Evolutionary conservation across 2,113 vertebrate genomes (phyloP).

Genomic region (Ancistrus triradiatus): DNA sequence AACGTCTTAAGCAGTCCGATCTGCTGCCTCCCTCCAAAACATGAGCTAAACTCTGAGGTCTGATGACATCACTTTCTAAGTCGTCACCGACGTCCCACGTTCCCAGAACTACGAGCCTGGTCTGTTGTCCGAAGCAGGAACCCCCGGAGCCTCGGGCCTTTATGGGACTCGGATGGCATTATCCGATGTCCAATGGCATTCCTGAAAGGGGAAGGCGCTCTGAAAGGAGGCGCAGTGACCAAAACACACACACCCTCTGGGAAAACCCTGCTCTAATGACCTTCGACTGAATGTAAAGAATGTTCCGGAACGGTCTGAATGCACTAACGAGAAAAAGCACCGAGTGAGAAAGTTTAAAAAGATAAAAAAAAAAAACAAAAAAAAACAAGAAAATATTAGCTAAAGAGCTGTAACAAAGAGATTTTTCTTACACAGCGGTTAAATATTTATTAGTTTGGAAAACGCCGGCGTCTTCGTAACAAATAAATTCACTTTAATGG

Average conservation of each 20-base stretch:
- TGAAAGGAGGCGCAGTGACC: not conserved
- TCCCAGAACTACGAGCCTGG: no score
- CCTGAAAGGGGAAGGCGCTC: not conserved
- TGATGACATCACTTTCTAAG: no score
- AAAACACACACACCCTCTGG: not conserved
- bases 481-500: constrained; percentile 28
- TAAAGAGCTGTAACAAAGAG: not conserved
- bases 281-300: not conserved
- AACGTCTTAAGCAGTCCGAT: no score
- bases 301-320: not conserved
- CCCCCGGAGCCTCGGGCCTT: no score
- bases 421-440: constrained; percentile 4
- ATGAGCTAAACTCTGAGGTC: no score
- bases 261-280: not conserved
- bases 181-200: not conserved
- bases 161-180: not conserved
- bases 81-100: no score
- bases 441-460: constrained; percentile 32
- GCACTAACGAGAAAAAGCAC: not conserved
- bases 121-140: no score
- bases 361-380: not conserved
- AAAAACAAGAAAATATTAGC: not conserved
- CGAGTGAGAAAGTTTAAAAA: not conserved
- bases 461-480: constrained; percentile 4
- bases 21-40: no score